Evolutionary conservation across 2,113 vertebrate species (phyloP), one percentile per base, ranked within the genome.

Genomic region (Erpornis zantholeuca): DNA sequence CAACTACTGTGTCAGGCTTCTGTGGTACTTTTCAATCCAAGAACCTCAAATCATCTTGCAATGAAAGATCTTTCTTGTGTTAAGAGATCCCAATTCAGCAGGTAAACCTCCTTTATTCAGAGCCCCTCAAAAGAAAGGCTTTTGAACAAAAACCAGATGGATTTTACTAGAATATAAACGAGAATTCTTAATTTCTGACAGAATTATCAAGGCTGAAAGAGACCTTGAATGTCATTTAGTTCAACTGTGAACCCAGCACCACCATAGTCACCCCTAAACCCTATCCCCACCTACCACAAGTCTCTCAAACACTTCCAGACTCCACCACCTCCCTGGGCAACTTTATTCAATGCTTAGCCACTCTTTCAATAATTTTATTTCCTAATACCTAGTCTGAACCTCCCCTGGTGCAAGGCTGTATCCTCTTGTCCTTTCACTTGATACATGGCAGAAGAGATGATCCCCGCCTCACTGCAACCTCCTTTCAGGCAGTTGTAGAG

Each of bases 211-310:
- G 38, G 9, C 54, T 53, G 53, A 20, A 82, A 82, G 19, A 45
- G 13, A 53, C 15, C 19, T 60, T 24, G 60, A 53, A 53, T 0
- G 1, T 73, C 33, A 29, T n/a, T 44, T 45, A 52, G 33, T 82
- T 15, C 33, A 66, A 7, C 6, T 0, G 0, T n/a, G 24, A 52
- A 38, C 12, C 2, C 14, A 66, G 23, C 20, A 52, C 10, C 2
- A 5, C 28, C 31, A 35, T 2, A 59, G 33, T 24, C 56, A n/a
- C 9, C 23, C 16, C 23, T 59, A 38, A 60, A 73, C 15, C 7
- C 0, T 0, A 44, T 33, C 15, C 22, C 12, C 15, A 24, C 21
- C 16, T 36, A 22, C 49, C 38, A 28, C 6, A 53, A 27, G 11
- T 45, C 42, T 36, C 36, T 80, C 36, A 15, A 50, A 33, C 9